These are phyloP conservation scores for Dolichallabes microphthalmus DNA, from an alignment of 2,113 vertebrate genomes.

Conservation along the genomic window DNA sequence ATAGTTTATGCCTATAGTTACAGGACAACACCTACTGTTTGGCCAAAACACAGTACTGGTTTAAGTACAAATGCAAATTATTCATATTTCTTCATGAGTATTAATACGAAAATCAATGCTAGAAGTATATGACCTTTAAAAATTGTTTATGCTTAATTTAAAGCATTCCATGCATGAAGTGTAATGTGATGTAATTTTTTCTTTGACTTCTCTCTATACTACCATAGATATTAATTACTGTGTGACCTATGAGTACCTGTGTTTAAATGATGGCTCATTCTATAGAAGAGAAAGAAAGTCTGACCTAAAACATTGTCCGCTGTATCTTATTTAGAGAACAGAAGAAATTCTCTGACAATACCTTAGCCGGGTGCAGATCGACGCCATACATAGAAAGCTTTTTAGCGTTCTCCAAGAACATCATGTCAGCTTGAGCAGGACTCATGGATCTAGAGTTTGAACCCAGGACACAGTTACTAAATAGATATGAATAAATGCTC, in stretches of 20 bases:
- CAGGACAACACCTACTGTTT: too few relatives aligned
- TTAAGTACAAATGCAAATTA: too few relatives aligned
- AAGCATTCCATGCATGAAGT: too few relatives aligned
- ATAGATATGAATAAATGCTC: background rate
- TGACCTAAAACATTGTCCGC: background rate
- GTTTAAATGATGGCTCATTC: background rate
- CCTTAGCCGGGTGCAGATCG: slow-evolving; percentile 96
- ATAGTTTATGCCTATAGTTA: too few relatives aligned
- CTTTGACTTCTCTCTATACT: background rate
- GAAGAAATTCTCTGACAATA: slow-evolving; percentile 48
- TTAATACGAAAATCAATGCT: too few relatives aligned
- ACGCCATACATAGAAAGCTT: slow-evolving; percentile 98
- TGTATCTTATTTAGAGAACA: background rate
- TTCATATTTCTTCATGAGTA: too few relatives aligned
- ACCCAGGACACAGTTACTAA: background rate
- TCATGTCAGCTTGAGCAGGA: slow-evolving; percentile 93
- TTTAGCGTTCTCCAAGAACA: slow-evolving; percentile 98
- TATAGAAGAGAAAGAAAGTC: background rate
- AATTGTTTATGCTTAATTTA: too few relatives aligned
- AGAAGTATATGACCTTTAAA: too few relatives aligned
- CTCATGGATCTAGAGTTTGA: slow-evolving; percentile 83
- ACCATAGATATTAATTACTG: background rate
- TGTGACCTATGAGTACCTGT: background rate
- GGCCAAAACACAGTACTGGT: too few relatives aligned
- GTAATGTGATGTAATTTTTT: background rate